Percentiles rank a stretch among this genome's conserved stretches.
phyloP scores from a whole-genome alignment of 35 echinoderm and acorn worm species.

The Apostichopus japonicus region DNA sequence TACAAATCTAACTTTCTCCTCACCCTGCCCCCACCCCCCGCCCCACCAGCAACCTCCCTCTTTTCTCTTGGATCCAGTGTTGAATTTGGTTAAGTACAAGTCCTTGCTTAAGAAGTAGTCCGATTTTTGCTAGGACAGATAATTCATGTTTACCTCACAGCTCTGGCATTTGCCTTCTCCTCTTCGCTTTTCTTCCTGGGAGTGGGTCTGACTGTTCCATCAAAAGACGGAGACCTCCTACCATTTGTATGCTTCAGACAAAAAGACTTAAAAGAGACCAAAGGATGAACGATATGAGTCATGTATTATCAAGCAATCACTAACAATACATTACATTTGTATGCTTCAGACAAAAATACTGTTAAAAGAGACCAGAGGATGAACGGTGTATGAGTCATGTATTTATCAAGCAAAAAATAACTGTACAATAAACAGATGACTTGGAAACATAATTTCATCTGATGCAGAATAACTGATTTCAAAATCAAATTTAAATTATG shows the following conservation, averaged over 20 bases:
- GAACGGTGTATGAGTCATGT: background rate
- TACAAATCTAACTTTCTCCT: too few relatives aligned
- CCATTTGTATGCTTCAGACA: constrained; percentile 86
- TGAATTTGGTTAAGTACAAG: background rate
- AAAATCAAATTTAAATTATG: too few relatives aligned
- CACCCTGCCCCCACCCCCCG: too few relatives aligned
- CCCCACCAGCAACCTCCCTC: too few relatives aligned
- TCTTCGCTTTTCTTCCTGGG: constrained; percentile 89
- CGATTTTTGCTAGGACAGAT: background rate
- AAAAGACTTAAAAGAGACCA: constrained; percentile 67
- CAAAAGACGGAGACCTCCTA: constrained; percentile 46
- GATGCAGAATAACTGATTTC: too few relatives aligned
- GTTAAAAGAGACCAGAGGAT: background rate
- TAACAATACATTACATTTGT: constrained; percentile 39
- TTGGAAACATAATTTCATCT: too few relatives aligned
- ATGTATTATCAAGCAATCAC: too few relatives aligned
- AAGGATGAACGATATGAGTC: background rate
- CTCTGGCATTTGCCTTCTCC: constrained; percentile 94
- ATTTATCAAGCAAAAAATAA: too few relatives aligned
- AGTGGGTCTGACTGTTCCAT: constrained; percentile 37
- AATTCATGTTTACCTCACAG: constrained; percentile 68
- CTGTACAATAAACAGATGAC: too few relatives aligned
- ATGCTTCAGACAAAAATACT: constrained; percentile 89
- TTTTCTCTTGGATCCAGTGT: too few relatives aligned
- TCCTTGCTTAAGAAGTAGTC: background rate